Evolutionary conservation across 30 jellyfish, hydroid and myxozoan genomes (phyloP), one percentile per base, ranked within the genome.

Genomic region (Nemopilema nomurai): DNA sequence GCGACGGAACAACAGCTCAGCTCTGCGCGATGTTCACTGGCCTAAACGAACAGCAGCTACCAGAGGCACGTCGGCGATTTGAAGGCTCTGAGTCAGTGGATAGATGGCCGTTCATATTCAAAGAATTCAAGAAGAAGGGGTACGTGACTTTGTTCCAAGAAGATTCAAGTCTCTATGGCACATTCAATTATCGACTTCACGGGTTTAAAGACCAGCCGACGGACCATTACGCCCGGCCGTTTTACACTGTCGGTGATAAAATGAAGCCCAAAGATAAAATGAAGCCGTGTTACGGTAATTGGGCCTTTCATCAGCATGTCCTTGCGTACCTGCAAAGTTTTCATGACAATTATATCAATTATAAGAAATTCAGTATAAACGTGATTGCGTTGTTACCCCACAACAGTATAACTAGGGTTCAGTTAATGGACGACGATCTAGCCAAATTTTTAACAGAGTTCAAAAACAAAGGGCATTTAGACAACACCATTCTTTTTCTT

Each of bases 1-100:
- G 97, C 21, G 97, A 89, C 57, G 97, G 97, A 1, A 89, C 97
- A 26, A 74, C 91, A 16, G 89, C 97, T 7, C 97, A 89, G 29
- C 32, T 82, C 69, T 49, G 88, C 64, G 97, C 97, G 30, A 68
- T 89, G 63, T 77, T 89, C 24, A 76, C 87, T 22, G 97, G 97
- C 0, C n/a, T 26, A 0, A 67, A 52, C 31, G 90, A 77, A 65
- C 79, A 68, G 52, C 32, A 64, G 8, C 81, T 89, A 16, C 97
- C 97, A 16, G 97, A 89, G 51, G 90, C 93, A 18, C 63, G 97
- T 23, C 51, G 81, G 4, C 71, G 97, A 9, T 57, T 74, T 23
- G n/a, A 22, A 28, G 69, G 67, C 31, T 51, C 90, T 1, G 64
- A 67, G 41, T 72, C 93, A 19, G 89, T 89, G 30, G 97, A 89